Base-by-base conservation (phyloP, 2,113 vertebrate species). In the Cyanoramphus novaezelandiae region DNA sequence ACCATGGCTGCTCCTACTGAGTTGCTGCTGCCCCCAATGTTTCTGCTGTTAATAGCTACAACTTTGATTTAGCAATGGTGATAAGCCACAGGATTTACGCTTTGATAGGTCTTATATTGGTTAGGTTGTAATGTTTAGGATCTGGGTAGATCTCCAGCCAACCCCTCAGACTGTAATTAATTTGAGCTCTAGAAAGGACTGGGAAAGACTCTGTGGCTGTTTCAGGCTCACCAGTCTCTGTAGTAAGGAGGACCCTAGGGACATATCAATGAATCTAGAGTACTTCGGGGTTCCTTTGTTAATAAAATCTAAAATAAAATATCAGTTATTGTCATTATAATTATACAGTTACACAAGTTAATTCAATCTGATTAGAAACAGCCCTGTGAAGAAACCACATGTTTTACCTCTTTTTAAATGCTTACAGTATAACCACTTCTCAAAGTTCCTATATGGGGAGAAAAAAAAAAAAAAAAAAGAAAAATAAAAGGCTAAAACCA, bases 361-460 rank as follows among this genome's bases (percentile, higher is more conserved):
- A 97, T 97, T 96, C 86, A 91, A 50, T 41, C 83, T 97, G 95
- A 97, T 98, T 98, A 97, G 94, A 98, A 98, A 95, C 97, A 97
- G 96, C 39, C 60, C 78, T 70, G 80, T 97, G 93, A 97, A 97
- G 94, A 98, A 98, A 97, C 90, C 95, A 88, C 93, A 95, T 75
- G 79, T 97, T 97, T 97, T 98, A 97, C 92, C 88, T 96, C 90
- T 96, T 94, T 90, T 97, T 91, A 95, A 96, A 97, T 80, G 87
- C 89, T 94, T 98, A 92, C 92, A 93, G 88, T 69, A 33, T 71
- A 97, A 97, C 69, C 77, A 94, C 57, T 90, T 96, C 96, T 95
- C 95, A 95, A 95, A 98, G 80, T 23, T 86, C 49, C 76, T 96
- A 88, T 86, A 92, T 68, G 11, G 25, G 46, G 19, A 68, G 6